Conservation (phyloP, 2,113 vertebrate genomes). For the Oreochromis niloticus region DNA sequence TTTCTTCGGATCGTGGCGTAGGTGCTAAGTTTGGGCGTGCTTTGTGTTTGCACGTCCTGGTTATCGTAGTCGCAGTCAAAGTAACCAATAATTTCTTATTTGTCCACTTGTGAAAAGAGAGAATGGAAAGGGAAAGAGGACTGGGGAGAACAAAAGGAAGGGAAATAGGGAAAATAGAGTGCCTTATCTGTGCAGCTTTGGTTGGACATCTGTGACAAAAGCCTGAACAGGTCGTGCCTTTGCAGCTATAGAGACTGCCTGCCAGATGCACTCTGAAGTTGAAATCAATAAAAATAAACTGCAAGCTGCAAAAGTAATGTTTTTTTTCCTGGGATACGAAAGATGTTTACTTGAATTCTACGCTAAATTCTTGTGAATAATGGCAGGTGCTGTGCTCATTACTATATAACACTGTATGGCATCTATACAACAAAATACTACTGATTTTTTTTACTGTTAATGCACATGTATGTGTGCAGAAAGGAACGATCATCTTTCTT, state of each 20-base stretch:
- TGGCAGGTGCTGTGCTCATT: not conserved
- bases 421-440: not conserved
- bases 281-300: not conserved
- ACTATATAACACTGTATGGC: not conserved
- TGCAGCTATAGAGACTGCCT: not conserved
- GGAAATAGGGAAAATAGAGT: not conserved
- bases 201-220: not conserved
- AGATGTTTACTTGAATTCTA: not conserved
- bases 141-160: not conserved
- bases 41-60: not conserved
- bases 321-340: not conserved
- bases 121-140: not conserved
- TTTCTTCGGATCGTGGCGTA: not conserved
- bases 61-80: not conserved
- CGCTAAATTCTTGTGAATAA: not conserved
- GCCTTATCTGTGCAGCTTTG: not conserved
- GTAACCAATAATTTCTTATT: not conserved
- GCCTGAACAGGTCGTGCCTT: not conserved
- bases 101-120: not conserved
- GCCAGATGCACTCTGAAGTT: not conserved
- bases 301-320: not conserved
- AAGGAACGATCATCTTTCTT: not conserved
- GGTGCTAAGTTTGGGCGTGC: not conserved
- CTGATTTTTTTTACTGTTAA: not conserved
- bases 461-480: not conserved